Conservation (phyloP, 1,140 invertebrate genomes). For the Zaprionus vittiger region DNA sequence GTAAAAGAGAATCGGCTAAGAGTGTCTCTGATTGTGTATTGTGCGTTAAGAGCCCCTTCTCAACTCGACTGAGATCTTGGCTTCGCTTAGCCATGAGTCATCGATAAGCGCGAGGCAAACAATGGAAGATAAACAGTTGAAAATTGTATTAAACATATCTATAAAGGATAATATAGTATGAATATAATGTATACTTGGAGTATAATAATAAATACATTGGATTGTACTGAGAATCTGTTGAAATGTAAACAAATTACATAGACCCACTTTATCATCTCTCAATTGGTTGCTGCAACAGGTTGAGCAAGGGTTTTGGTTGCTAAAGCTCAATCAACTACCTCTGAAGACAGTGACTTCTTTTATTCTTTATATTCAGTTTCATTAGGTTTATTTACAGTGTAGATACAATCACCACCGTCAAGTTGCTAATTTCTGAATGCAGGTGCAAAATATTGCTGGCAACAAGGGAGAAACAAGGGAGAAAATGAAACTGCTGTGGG, state of each 20-base stretch:
- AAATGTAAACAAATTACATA: too few species aligned
- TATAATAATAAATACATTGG: too few species aligned
- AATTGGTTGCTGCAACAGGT: too few species aligned
- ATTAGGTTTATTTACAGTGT: constrained; percentile 13
- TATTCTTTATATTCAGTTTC: not conserved
- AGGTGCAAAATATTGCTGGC: constrained; percentile 3
- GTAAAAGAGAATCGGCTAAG: not conserved
- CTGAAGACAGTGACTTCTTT: not conserved
- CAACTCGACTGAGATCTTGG: not conserved
- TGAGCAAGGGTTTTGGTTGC: too few species aligned
- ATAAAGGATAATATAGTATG: not conserved
- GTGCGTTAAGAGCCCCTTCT: not conserved
- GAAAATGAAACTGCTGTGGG: constrained; percentile 3
- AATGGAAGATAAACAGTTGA: not conserved
- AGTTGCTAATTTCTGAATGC: constrained; percentile 13
- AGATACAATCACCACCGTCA: not conserved
- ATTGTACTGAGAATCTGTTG: too few species aligned
- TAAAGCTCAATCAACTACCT: not conserved
- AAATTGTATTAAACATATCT: not conserved
- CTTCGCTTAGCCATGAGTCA: not conserved
- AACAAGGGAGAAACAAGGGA: not conserved
- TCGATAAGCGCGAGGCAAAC: not conserved
- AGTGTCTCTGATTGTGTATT: not conserved
- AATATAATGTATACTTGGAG: not conserved
- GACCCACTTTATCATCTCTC: too few species aligned